Evolutionary conservation across 2,113 vertebrate species (phyloP).

Genomic region (Pholis gunnellus): DNA sequence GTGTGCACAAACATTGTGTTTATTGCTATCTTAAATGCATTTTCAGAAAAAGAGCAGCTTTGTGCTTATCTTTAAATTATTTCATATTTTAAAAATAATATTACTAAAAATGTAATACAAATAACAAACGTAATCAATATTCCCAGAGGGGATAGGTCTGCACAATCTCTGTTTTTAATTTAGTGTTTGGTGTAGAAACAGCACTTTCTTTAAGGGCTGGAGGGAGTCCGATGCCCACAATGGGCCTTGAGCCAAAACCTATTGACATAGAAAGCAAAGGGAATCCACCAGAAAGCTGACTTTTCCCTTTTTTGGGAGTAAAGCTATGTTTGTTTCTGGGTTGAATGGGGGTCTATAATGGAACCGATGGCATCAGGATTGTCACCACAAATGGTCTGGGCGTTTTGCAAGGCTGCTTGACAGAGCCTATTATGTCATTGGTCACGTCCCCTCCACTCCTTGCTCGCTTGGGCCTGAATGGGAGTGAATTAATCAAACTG

Average conservation of each 20-base stretch:
- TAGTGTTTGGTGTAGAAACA: neutral
- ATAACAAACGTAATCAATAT: neutral
- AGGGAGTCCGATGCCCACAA: slow-evolving; percentile 14
- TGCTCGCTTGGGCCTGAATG: slow-evolving; percentile 65
- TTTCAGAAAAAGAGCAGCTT: neutral
- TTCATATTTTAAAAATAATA: neutral
- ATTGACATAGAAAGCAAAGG: slow-evolving; percentile 43
- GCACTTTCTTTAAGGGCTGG: neutral
- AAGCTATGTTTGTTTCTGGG: slow-evolving; percentile 78
- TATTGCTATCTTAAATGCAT: neutral
- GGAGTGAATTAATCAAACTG: slow-evolving; percentile 78
- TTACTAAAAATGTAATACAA: neutral
- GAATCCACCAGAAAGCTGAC: slow-evolving; percentile 63
- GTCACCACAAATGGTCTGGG: slow-evolving; percentile 83
- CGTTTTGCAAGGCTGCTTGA: slow-evolving; percentile 80
- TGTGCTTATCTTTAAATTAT: neutral
- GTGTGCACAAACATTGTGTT: neutral
- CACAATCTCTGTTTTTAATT: too few species aligned
- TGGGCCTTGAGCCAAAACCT: slow-evolving; percentile 31
- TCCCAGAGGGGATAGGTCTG: neutral
- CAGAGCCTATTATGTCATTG: slow-evolving; percentile 79
- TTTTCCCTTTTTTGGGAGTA: slow-evolving; percentile 57
- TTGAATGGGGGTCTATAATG: slow-evolving; percentile 73
- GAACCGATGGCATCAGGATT: slow-evolving; percentile 80
- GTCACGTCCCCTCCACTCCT: slow-evolving; percentile 76